Conservation (phyloP, 2,113 vertebrate species). For the Chloroceryle aenea region DNA sequence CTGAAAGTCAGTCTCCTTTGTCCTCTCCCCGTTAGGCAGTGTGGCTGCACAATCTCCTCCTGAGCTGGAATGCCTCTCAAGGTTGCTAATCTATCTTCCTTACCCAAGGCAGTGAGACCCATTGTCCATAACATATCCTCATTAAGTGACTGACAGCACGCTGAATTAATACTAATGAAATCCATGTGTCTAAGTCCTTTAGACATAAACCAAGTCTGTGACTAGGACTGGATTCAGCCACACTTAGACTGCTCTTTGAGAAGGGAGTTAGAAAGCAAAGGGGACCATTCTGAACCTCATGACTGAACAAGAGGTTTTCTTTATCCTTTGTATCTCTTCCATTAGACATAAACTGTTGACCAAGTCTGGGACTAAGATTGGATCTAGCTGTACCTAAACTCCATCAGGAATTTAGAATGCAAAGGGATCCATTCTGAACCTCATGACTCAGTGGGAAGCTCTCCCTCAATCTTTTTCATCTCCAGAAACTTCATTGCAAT, state of each 20-base stretch:
- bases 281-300: background rate
- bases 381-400: background rate
- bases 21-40: background rate
- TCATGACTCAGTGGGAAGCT: background rate
- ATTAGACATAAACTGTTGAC: background rate
- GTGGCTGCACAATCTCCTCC: background rate
- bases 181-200: background rate
- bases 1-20: background rate
- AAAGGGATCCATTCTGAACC: background rate
- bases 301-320: background rate
- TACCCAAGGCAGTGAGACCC: background rate
- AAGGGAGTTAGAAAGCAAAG: background rate
- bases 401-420: background rate
- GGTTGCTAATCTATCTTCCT: background rate
- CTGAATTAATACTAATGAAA: background rate
- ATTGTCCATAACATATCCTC: background rate
- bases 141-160: background rate
- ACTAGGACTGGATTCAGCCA: background rate
- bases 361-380: background rate
- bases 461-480: background rate
- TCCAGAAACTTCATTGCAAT: background rate
- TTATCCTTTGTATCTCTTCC: background rate
- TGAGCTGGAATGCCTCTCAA: background rate
- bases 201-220: background rate
- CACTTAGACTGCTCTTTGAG: background rate